phyloP scores from a whole-genome alignment of 2,797 vertebrate genomes.

The Miichthys miiuy region DNA sequence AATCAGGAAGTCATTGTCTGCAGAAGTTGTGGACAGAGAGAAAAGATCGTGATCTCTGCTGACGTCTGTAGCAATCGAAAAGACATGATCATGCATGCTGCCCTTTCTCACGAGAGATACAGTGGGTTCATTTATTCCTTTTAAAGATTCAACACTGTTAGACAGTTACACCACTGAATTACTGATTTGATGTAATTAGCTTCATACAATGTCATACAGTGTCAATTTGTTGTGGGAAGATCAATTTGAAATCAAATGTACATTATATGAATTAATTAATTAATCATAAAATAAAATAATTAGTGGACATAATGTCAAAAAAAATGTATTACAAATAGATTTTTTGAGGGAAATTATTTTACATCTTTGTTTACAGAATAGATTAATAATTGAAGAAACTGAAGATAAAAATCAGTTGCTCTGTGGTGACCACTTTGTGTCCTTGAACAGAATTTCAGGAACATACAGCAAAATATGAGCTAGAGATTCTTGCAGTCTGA shows the following conservation, averaged over 20 bases:
- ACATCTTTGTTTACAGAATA: neutral
- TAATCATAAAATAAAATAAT: neutral
- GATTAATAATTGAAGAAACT: neutral
- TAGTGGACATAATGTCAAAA: too few species aligned
- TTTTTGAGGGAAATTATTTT: neutral
- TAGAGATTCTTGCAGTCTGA: neutral
- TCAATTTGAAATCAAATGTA: neutral
- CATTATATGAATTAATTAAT: neutral
- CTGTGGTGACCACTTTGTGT: neutral
- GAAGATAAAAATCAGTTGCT: neutral
- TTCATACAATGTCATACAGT: slow-evolving; percentile 44
- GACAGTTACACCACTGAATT: slow-evolving; percentile 64
- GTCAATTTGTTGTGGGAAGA: slow-evolving; percentile 62
- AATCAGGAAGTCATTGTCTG: slow-evolving; percentile 67
- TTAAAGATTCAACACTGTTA: slow-evolving; percentile 33
- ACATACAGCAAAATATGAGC: neutral
- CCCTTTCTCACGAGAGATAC: neutral
- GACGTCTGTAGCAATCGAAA: slow-evolving; percentile 33
- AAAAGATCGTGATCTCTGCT: slow-evolving; percentile 71
- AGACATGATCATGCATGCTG: neutral
- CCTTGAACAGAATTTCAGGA: neutral
- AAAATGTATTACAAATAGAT: neutral
- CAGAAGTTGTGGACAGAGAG: slow-evolving; percentile 53
- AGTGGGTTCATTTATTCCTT: neutral
- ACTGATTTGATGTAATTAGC: slow-evolving; percentile 34